phyloP scores from a whole-genome alignment of 2,797 vertebrate genomes.

The Crenichthys baileyi region DNA sequence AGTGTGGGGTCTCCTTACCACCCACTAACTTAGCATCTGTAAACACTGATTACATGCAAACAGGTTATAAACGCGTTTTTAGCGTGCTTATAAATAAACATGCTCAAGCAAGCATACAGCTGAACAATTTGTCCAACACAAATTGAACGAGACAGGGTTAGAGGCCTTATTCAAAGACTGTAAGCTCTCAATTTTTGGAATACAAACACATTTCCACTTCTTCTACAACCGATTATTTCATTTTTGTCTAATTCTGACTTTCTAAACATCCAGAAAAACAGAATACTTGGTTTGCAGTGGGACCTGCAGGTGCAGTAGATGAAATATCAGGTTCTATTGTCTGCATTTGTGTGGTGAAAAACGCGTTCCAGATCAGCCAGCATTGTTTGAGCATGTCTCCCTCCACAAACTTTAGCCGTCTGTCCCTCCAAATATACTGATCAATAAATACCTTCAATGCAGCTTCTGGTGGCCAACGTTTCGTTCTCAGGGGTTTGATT shows the following conservation, averaged over 20 bases:
- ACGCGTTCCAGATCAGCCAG: constrained; percentile 1
- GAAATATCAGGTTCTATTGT: constrained; percentile 1
- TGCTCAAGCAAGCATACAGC: constrained; percentile 8
- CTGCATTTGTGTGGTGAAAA: neutral
- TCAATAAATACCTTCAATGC: constrained; percentile 30
- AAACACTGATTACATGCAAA: constrained; percentile 42
- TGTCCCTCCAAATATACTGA: constrained; percentile 17
- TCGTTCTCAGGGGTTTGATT: constrained; percentile 81
- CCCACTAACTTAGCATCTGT: constrained; percentile 46
- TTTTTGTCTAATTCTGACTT: constrained; percentile 50
- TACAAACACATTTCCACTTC: constrained; percentile 44
- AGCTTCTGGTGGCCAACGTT: constrained; percentile 41
- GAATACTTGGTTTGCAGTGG: constrained; percentile 23
- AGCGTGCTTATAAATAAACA: constrained; percentile 22
- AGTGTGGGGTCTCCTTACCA: constrained; percentile 61
- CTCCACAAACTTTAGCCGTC: constrained; percentile 3
- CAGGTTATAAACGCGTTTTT: constrained; percentile 49
- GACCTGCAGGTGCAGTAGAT: constrained; percentile 6
- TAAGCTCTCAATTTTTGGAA: constrained; percentile 56
- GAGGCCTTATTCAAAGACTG: constrained; percentile 46
- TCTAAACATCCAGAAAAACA: constrained; percentile 31
- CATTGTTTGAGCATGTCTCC: neutral
- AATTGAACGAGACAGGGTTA: constrained; percentile 33
- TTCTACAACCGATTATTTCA: constrained; percentile 48
- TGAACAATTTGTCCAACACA: constrained; percentile 31